These are phyloP conservation scores for Turdus rufiventris DNA, from an alignment of 2,113 vertebrate species.

Conservation along the genomic window DNA sequence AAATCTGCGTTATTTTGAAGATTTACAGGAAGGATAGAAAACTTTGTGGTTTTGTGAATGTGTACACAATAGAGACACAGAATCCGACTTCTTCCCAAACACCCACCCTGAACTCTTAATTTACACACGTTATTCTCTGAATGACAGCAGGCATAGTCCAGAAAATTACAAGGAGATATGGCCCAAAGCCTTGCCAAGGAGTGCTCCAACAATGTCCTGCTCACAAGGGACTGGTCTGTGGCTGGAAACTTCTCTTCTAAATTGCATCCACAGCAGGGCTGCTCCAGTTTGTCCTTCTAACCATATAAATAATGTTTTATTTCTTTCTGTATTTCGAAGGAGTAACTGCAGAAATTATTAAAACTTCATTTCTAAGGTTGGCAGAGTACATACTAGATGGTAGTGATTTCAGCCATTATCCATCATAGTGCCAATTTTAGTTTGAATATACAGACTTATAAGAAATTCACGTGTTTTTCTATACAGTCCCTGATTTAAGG, in stretches of 20 bases:
- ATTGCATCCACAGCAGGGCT: neutral
- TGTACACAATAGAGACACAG: neutral
- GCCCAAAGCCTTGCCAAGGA: neutral
- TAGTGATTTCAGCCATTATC: neutral
- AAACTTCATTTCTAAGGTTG: neutral
- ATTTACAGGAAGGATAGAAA: neutral
- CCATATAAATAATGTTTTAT: neutral
- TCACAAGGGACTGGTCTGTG: neutral
- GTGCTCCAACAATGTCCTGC: neutral
- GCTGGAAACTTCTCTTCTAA: neutral
- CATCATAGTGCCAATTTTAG: neutral
- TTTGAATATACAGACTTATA: neutral
- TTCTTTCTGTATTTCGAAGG: neutral
- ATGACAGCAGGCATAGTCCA: rapidly evolving
- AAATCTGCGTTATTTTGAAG: neutral
- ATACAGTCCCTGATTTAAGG: neutral
- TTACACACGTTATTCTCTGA: neutral
- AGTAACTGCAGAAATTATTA: neutral
- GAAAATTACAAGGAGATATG: neutral
- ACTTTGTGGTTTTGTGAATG: neutral
- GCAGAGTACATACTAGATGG: neutral
- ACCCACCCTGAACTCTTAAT: neutral
- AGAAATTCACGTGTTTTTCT: neutral
- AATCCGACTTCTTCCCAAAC: neutral
- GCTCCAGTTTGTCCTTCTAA: neutral